Evolutionary conservation across 2,113 vertebrate genomes (phyloP), one percentile per base, ranked within the genome.

Genomic region (human (Homo sapiens)): DNA sequence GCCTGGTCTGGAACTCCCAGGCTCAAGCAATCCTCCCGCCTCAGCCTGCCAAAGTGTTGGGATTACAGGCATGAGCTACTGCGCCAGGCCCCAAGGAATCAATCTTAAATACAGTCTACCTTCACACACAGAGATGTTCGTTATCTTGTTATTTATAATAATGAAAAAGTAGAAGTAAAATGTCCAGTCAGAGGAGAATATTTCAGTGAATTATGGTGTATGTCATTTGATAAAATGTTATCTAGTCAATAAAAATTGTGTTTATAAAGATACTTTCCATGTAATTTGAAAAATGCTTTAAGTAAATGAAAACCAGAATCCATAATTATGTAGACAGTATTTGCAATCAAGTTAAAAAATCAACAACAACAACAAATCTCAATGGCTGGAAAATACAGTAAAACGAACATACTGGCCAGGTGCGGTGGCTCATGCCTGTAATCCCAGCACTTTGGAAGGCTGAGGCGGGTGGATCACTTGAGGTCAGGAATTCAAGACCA

Each of bases 271-370:
- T 61, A 3, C 50, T 84, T 84, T 91, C 30, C 30, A 23, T 70
- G 6, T 25, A 73, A 43, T 50, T 52, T 32, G 22, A 83, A 90
- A 94, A 83, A 72, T 87, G 55, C 11, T 30, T 38, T 22, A 85
- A 18, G 18, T 84, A 43, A 94, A 75, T 95, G 10, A 94, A 97
- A 94, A 78, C 59, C 20, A 90, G 32, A 89, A 43, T 86, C 20
- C 22, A 59, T 68, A 76, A 78, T 55, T 48, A 84, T 30, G n/a
- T 43, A 20, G 10, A 12, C 38, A 83, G 59, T 78, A 38, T 72
- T 93, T 86, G 55, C 10, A 79, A 22, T 79, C 11, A 76, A 38
- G 14, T 89, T 90, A 40, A 89, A 93, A 66, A 88, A 66, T n/a
- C 70, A 84, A 61, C 4, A 85, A 30, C 14, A 43, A 48, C 43